Evolutionary conservation across 2,888 invertebrate species (phyloP).

Genomic region (Meteorus cinctellus): DNA sequence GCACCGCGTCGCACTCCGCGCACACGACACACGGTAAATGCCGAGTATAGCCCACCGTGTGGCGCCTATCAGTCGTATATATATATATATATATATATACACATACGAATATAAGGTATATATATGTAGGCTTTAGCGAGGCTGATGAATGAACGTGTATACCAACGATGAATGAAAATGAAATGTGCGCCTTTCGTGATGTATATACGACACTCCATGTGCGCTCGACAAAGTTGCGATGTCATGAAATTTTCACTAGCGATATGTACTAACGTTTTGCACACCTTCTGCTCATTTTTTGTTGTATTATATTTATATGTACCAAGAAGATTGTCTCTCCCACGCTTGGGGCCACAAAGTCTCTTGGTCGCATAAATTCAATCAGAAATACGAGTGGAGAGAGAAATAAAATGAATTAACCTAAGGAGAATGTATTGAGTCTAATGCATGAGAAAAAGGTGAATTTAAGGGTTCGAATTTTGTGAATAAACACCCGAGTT

Average conservation of each 20-base stretch:
- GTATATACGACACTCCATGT: neutral
- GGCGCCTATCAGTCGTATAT: constrained; percentile 16
- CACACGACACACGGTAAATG: constrained; percentile 13
- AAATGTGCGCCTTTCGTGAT: constrained; percentile 15
- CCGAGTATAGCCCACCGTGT: neutral
- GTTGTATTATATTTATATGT: constrained; percentile 2
- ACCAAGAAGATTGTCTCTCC: neutral
- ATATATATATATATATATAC: constrained; percentile 1
- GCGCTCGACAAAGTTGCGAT: neutral
- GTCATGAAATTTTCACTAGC: constrained; percentile 4
- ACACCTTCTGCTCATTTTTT: neutral
- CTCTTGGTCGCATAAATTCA: constrained; percentile 17
- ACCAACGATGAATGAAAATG: constrained; percentile 42
- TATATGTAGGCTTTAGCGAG: neutral
- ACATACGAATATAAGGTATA: neutral
- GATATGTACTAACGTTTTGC: neutral
- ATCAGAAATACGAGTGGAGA: neutral
- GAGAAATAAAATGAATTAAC: no score
- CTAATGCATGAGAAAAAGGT: no score
- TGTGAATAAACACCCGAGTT: no score
- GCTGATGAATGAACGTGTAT: constrained; percentile 39
- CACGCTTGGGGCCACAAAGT: neutral
- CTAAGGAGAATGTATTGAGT: no score
- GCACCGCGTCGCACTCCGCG: constrained; percentile 9
- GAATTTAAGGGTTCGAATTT: no score